Evolutionary conservation across 2,888 invertebrate genomes (phyloP).

Genomic region (Hyles lineata): DNA sequence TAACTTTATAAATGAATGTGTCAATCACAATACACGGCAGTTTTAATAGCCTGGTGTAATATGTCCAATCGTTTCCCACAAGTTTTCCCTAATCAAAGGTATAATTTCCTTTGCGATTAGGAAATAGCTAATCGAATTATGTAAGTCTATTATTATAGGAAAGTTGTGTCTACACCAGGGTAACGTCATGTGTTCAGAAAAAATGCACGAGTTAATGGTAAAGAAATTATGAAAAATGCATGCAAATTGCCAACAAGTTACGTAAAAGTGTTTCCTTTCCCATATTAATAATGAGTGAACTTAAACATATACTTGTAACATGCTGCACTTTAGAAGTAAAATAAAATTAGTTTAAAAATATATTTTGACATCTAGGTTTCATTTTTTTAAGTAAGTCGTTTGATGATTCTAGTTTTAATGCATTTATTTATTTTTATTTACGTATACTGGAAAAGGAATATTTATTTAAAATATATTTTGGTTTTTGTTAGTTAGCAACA

Average conservation of each 20-base stretch:
- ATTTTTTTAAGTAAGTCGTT: too few species aligned
- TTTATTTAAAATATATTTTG: too few species aligned
- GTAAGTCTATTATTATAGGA: slow-evolving; percentile 27
- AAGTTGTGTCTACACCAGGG: slow-evolving; percentile 11
- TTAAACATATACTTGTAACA: slow-evolving; percentile 1
- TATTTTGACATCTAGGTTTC: too few species aligned
- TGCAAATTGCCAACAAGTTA: slow-evolving; percentile 3
- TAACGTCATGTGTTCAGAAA: slow-evolving; percentile 4
- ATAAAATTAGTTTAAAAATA: too few species aligned
- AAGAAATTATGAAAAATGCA: background rate
- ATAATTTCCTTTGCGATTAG: slow-evolving; percentile 24
- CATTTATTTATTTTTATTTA: too few species aligned
- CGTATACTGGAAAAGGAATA: too few species aligned
- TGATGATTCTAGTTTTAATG: too few species aligned
- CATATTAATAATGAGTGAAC: background rate
- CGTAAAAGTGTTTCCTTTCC: background rate
- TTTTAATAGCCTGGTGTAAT: slow-evolving; percentile 28
- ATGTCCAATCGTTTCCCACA: slow-evolving; percentile 18
- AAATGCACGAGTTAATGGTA: background rate
- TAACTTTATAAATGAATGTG: slow-evolving; percentile 8
- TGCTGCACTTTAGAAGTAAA: too few species aligned
- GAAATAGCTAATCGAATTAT: slow-evolving; percentile 9
- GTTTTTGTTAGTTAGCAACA: too few species aligned
- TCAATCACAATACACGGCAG: slow-evolving; percentile 10
- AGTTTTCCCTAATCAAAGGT: slow-evolving; percentile 25